Percentiles rank a stretch among this genome's conserved stretches.
phyloP scores from a whole-genome alignment of 2,888 invertebrate genomes.

The Caenorhabditis parvicauda region DNA sequence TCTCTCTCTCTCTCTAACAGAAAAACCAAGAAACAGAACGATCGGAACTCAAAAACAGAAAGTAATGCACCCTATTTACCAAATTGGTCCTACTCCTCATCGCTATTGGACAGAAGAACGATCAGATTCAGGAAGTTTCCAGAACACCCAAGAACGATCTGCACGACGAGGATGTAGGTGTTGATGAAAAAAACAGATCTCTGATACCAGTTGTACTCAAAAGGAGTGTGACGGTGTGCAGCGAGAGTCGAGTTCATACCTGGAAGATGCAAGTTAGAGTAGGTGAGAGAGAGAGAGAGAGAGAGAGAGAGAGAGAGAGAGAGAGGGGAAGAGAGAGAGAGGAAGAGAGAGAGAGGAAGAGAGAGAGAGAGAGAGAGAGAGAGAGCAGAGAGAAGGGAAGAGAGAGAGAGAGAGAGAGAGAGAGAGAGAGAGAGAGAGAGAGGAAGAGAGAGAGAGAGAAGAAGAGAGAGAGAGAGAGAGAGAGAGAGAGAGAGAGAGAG shows the following conservation, averaged over 20 bases:
- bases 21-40: too few species aligned
- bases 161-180: slow-evolving; percentile 28
- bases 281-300: background rate
- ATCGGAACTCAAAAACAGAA: too few species aligned
- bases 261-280: background rate
- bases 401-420: background rate
- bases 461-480: background rate
- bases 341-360: background rate
- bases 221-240: too few species aligned
- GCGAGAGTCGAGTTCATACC: background rate
- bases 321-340: slow-evolving; percentile 2
- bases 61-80: slow-evolving; percentile 10
- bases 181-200: slow-evolving; percentile 15
- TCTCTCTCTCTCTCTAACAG: too few species aligned
- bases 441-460: background rate
- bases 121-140: slow-evolving; percentile 47
- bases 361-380: background rate
- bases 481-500: too few species aligned
- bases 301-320: background rate
- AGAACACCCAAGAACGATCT: slow-evolving; percentile 42
- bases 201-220: too few species aligned
- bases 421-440: background rate
- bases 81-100: slow-evolving; percentile 48
- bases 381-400: slow-evolving; percentile 1
- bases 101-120: slow-evolving; percentile 39